Evolutionary conservation across 2,113 vertebrate species (phyloP).

Genomic region (Seriola aureovittata): DNA sequence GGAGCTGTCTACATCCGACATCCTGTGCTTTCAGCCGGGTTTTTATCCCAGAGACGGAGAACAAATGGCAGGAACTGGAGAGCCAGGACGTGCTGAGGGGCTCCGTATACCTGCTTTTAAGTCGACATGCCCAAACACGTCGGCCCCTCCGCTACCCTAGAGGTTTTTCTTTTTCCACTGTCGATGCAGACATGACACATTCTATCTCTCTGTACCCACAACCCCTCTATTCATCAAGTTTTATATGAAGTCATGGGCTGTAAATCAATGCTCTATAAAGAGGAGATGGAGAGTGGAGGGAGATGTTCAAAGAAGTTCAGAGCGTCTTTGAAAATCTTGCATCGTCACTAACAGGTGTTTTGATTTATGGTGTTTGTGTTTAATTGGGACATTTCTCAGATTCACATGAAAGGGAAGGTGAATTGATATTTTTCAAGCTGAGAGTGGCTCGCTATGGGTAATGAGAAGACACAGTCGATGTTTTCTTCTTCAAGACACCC

Average conservation of each 20-base stretch:
- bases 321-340: conserved; percentile 69
- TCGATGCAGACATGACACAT: conserved; percentile 66
- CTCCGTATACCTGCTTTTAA: conserved; percentile 78
- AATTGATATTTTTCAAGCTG: conserved; percentile 49
- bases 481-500: conserved; percentile 6
- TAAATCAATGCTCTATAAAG: conserved; percentile 78
- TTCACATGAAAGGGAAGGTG: conserved; percentile 53
- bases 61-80: conserved; percentile 81
- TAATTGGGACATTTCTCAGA: conserved; percentile 49
- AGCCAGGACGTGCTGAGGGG: conserved; percentile 74
- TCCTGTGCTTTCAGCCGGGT: conserved; percentile 74
- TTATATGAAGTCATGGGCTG: conserved; percentile 71
- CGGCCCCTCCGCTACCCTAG: conserved; percentile 49
- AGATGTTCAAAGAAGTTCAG: conserved; percentile 62
- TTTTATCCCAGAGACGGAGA: conserved; percentile 70
- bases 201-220: conserved; percentile 49
- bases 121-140: conserved; percentile 72
- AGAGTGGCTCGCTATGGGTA: conserved; percentile 10
- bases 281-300: conserved; percentile 36
- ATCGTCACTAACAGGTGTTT: conserved; percentile 72
- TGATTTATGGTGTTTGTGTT: conserved; percentile 57
- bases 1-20: conserved; percentile 71
- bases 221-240: conserved; percentile 70
- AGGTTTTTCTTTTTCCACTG: conserved; percentile 50
- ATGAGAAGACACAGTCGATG: conserved; percentile 13